phyloP scores from a whole-genome alignment of 2,797 vertebrate species.

The Acanthopagrus latus region DNA sequence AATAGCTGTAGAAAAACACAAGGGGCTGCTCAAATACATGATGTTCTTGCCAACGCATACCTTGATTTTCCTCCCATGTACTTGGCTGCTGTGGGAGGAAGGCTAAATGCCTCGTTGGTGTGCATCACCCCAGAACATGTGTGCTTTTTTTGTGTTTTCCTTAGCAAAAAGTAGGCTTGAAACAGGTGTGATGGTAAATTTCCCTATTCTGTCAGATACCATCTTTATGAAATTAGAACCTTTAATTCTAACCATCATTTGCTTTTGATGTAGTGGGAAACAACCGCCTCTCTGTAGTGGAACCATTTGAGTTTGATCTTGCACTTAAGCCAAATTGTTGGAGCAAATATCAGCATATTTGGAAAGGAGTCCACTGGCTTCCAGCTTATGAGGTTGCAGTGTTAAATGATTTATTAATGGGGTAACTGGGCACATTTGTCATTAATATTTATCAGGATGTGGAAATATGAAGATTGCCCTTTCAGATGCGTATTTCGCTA shows the following conservation, averaged over 20 bases:
- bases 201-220: not conserved
- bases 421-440: not conserved
- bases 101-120: constrained; percentile 35
- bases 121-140: constrained; percentile 14
- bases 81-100: constrained; percentile 34
- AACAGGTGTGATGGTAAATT: not conserved
- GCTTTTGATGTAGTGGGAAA: not conserved
- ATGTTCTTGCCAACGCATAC: constrained; percentile 40
- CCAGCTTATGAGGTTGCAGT: not conserved
- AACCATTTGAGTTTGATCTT: not conserved
- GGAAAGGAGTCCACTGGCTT: too few relatives aligned
- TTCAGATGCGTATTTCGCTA: not conserved
- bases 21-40: constrained; percentile 6
- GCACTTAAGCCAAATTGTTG: not conserved
- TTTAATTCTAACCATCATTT: not conserved
- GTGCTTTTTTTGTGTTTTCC: not conserved
- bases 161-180: not conserved
- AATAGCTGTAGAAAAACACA: constrained; percentile 14
- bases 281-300: not conserved
- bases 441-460: not conserved
- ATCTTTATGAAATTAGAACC: not conserved
- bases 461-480: not conserved
- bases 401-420: not conserved
- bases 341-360: not conserved
- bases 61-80: constrained; percentile 10